These are phyloP conservation scores for Anoura caudifer DNA, from an alignment of 2,113 vertebrate genomes.

Conservation along the genomic window DNA sequence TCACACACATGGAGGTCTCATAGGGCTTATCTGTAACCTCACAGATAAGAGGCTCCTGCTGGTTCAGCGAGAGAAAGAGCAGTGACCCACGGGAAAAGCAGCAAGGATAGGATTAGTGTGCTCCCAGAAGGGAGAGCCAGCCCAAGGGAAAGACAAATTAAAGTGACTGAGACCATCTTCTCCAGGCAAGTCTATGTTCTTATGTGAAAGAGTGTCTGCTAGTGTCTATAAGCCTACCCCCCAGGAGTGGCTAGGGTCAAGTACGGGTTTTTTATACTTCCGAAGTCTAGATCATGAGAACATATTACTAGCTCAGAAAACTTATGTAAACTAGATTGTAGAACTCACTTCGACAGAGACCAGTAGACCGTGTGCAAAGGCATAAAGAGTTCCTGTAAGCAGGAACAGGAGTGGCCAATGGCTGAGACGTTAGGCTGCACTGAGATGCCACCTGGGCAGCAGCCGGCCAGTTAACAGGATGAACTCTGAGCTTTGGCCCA, in stretches of 20 bases:
- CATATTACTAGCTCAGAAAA: neutral
- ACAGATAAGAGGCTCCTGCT: neutral
- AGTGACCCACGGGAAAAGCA: neutral
- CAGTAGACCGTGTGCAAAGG: neutral
- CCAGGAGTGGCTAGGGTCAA: neutral
- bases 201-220: neutral
- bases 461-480: neutral
- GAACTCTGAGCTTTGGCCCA: neutral
- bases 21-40: neutral
- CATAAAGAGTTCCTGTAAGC: neutral
- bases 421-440: neutral
- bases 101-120: too few species aligned
- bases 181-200: neutral
- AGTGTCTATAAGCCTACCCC: neutral
- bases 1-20: neutral
- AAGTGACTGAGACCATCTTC: neutral
- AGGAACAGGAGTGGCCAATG: neutral
- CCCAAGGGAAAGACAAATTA: neutral
- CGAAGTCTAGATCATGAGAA: neutral
- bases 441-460: neutral
- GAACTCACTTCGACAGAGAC: neutral
- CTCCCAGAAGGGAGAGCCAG: neutral
- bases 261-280: neutral
- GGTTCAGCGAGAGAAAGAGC: neutral
- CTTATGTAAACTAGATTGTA: neutral